Percentiles rank a stretch among this genome's conserved stretches.
Conservation (phyloP, 2,797 vertebrate species). For the Pristis pectinata region DNA sequence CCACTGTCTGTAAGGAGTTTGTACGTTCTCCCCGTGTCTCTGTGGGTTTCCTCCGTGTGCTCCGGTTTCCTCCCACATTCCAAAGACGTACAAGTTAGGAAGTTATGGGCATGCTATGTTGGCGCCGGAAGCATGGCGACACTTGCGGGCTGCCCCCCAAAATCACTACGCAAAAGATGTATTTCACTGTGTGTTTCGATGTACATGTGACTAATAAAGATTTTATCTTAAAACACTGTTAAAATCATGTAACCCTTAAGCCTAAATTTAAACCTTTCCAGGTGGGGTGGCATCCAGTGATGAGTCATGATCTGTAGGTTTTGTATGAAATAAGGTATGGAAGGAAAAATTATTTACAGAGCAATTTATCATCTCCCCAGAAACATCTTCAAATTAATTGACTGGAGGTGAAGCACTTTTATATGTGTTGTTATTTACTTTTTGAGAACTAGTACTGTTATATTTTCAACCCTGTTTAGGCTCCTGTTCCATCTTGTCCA, state of each 20-base stretch:
- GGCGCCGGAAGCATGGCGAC: no score
- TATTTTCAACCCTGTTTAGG: neutral
- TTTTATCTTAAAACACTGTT: neutral
- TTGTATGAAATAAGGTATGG: neutral
- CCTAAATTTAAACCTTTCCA: neutral
- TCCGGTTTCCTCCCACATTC: no score
- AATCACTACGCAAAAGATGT: no score
- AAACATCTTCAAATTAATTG: neutral
- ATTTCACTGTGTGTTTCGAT: no score
- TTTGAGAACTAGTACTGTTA: neutral
- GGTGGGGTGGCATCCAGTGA: neutral
- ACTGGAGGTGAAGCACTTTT: neutral
- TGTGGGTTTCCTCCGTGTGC: no score
- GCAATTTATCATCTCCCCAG: neutral
- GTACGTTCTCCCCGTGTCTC: no score
- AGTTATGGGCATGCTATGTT: no score
- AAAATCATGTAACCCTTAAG: neutral
- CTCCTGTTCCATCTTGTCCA: neutral
- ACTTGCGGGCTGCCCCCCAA: no score
- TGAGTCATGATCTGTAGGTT: neutral
- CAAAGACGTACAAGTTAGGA: no score
- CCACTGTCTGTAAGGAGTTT: no score
- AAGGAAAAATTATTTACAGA: neutral
- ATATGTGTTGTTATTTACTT: neutral
- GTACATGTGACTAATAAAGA: no score